These are phyloP conservation scores for Eremophila alpestris DNA, from an alignment of 2,797 vertebrate species.

Conservation along the genomic window DNA sequence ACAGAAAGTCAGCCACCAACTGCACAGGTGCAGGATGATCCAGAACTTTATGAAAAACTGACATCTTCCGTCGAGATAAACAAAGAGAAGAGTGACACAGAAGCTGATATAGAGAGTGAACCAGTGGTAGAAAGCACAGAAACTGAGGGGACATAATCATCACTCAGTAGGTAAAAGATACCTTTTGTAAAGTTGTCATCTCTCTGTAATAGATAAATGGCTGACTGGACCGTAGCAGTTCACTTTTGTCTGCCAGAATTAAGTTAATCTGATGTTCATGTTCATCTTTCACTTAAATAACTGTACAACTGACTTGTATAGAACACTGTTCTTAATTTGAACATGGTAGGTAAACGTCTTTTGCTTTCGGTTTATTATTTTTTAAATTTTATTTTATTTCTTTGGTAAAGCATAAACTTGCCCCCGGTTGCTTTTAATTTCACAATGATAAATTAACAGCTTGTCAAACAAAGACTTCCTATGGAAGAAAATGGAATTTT, in stretches of 20 bases:
- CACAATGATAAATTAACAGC: conserved; percentile 80
- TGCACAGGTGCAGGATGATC: conserved; percentile 76
- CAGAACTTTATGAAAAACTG: conserved; percentile 81
- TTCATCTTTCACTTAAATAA: conserved; percentile 94
- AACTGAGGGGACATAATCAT: conserved; percentile 99
- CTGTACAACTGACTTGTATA: conserved; percentile 94
- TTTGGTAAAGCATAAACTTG: conserved; percentile 82
- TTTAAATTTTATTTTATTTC: conserved; percentile 75
- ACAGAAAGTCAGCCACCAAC: conserved; percentile 81
- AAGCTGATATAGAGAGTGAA: conserved; percentile 95
- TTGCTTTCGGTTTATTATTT: background rate
- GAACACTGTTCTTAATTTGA: conserved; percentile 90
- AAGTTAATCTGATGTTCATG: conserved; percentile 90
- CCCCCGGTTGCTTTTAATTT: conserved; percentile 84
- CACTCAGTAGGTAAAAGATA: conserved; percentile 99
- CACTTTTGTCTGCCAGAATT: conserved; percentile 88
- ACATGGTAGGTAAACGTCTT: conserved; percentile 89
- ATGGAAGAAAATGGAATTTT: conserved; percentile 94
- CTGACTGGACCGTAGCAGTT: conserved; percentile 90
- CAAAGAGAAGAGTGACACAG: conserved; percentile 92
- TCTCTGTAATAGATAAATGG: conserved; percentile 98
- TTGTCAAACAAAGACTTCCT: conserved; percentile 91
- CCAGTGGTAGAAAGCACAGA: conserved; percentile 99
- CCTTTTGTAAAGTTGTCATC: conserved; percentile 99
- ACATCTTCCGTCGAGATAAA: conserved; percentile 85